Evolutionary conservation across 2,888 invertebrate species (phyloP).

Genomic region (Eristalinus sepulchralis): DNA sequence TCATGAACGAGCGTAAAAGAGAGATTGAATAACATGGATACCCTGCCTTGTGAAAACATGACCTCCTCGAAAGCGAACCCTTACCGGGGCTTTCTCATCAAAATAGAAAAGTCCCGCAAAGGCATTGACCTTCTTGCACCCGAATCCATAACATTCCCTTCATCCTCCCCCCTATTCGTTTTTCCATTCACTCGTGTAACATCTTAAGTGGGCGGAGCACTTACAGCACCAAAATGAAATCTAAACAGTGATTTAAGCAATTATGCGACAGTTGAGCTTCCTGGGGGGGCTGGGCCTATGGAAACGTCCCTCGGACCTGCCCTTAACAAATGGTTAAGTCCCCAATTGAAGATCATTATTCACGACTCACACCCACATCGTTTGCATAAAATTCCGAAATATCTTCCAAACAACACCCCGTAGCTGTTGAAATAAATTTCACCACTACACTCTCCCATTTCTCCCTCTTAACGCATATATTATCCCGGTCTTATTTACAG

Average conservation of each 20-base stretch:
- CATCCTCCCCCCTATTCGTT: background rate
- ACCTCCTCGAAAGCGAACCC: too few relatives aligned
- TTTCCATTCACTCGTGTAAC: background rate
- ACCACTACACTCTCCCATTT: background rate
- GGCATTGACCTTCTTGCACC: too few relatives aligned
- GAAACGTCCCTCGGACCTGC: background rate
- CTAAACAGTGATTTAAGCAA: constrained; percentile 15
- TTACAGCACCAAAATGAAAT: background rate
- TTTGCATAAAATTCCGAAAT: constrained; percentile 47
- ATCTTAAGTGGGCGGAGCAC: background rate
- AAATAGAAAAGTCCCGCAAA: too few relatives aligned
- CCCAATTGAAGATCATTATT: constrained; percentile 5
- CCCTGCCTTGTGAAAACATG: too few relatives aligned
- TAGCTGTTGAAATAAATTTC: constrained; percentile 36
- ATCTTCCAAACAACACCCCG: constrained; percentile 13
- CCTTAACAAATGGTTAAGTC: background rate
- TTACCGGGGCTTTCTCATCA: too few relatives aligned
- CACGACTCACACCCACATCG: background rate
- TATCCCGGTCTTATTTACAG: constrained; percentile 34
- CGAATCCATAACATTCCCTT: too few relatives aligned
- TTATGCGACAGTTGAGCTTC: background rate
- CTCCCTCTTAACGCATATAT: background rate
- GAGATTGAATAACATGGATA: too few relatives aligned
- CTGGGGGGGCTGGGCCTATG: background rate
- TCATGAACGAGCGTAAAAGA: too few relatives aligned